Percentiles rank a stretch among this genome's conserved stretches.
Evolutionary conservation across 2,888 invertebrate species (phyloP).

Genomic region (Epirrhoe alternata): DNA sequence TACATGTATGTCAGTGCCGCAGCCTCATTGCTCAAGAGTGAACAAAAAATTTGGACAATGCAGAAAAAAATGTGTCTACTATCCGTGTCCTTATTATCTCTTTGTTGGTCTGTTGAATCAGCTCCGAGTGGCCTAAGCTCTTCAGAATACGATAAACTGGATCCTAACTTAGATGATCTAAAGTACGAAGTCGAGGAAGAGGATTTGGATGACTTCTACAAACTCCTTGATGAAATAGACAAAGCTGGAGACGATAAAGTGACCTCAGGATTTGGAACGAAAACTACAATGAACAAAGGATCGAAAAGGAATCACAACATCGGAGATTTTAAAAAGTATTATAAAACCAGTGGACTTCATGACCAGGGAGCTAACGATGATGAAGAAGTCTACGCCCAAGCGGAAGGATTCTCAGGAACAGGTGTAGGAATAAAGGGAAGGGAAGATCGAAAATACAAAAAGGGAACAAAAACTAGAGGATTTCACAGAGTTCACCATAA

Average conservation of each 20-base stretch:
- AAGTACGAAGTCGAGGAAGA: conserved; percentile 69
- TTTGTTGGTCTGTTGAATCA: conserved; percentile 61
- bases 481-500: conserved; percentile 85
- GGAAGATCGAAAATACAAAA: conserved; percentile 79
- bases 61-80: conserved; percentile 64
- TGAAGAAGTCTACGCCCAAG: conserved; percentile 70
- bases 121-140: conserved; percentile 60
- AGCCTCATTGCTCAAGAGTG: conserved; percentile 77
- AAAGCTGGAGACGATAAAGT: conserved; percentile 38
- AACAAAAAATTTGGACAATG: conserved; percentile 68
- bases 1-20: conserved; percentile 84
- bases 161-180: conserved; percentile 63
- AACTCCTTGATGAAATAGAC: conserved; percentile 56
- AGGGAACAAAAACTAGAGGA: conserved; percentile 84
- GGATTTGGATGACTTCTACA: conserved; percentile 64
- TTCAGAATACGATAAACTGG: conserved; percentile 66
- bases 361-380: conserved; percentile 68
- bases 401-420: conserved; percentile 67
- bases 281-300: conserved; percentile 60
- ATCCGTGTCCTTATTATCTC: conserved; percentile 56
- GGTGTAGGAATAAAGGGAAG: conserved; percentile 72
- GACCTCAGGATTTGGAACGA: conserved; percentile 63
- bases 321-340: conserved; percentile 66
- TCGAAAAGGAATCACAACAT: conserved; percentile 60
- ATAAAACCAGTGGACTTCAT: conserved; percentile 58